phyloP scores from a whole-genome alignment of 1,140 invertebrate genomes.

The Venturia canescens region DNA sequence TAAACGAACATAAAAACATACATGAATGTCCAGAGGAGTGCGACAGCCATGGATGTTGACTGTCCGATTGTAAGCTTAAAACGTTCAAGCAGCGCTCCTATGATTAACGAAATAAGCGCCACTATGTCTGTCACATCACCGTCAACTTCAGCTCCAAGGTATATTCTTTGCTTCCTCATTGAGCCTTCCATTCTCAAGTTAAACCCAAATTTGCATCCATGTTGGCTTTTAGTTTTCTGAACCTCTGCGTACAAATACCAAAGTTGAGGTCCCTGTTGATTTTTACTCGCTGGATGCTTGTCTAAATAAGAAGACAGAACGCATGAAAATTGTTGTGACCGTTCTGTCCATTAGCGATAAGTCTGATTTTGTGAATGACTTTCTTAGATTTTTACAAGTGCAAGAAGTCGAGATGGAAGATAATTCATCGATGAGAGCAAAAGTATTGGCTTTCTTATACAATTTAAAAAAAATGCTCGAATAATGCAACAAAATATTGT shows the following conservation, averaged over 20 bases:
- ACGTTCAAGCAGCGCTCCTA: slow-evolving; percentile 89
- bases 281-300: no score
- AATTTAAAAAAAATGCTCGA: no score
- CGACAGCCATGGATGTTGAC: slow-evolving; percentile 80
- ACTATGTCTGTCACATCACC: slow-evolving; percentile 74
- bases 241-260: background rate
- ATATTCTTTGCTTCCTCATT: slow-evolving; percentile 52
- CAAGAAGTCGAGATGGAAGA: background rate
- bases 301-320: background rate
- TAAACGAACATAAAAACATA: slow-evolving; percentile 31
- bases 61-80: slow-evolving; percentile 82
- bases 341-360: background rate
- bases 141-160: slow-evolving; percentile 75
- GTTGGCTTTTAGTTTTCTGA: background rate
- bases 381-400: no score
- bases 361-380: background rate
- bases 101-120: slow-evolving; percentile 84
- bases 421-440: background rate
- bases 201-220: background rate
- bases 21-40: slow-evolving; percentile 47
- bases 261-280: no score
- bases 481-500: no score
- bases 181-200: slow-evolving; percentile 38
- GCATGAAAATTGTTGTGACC: background rate
- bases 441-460: no score